Percentiles rank a stretch among this genome's conserved stretches.
phyloP scores from a whole-genome alignment of 92 coral and sea anemone species.

The Pocillopora meandrina region DNA sequence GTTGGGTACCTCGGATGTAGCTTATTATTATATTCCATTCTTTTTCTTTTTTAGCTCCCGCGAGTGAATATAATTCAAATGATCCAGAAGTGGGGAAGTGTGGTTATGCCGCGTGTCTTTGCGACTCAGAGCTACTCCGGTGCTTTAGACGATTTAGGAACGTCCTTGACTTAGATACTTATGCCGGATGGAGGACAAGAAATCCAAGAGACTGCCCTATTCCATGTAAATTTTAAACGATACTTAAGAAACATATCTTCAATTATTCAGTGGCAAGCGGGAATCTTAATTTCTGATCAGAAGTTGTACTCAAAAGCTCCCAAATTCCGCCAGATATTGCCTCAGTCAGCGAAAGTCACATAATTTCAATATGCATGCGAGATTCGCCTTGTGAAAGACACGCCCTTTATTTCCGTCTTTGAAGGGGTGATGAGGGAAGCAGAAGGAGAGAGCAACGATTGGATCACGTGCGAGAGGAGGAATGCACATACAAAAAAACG shows the following conservation, averaged over 20 bases:
- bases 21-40: no score
- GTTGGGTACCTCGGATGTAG: no score
- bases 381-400: no score
- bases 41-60: constrained; percentile 7
- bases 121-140: constrained; percentile 23
- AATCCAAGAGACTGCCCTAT: not conserved
- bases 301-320: not conserved
- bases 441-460: no score
- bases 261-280: not conserved
- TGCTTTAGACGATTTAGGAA: constrained; percentile 1
- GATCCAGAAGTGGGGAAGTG: not conserved
- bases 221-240: not conserved
- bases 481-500: no score
- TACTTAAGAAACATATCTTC: not conserved
- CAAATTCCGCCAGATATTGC: not conserved
- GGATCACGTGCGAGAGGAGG: no score
- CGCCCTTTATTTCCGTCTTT: no score
- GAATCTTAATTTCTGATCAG: not conserved
- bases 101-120: constrained; percentile 2
- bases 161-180: not conserved
- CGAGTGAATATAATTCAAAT: not conserved
- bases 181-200: not conserved
- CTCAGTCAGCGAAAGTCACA: no score
- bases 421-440: no score
- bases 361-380: no score